Conservation (phyloP, 2,888 invertebrate species). For the Platynereis dumerilii region DNA sequence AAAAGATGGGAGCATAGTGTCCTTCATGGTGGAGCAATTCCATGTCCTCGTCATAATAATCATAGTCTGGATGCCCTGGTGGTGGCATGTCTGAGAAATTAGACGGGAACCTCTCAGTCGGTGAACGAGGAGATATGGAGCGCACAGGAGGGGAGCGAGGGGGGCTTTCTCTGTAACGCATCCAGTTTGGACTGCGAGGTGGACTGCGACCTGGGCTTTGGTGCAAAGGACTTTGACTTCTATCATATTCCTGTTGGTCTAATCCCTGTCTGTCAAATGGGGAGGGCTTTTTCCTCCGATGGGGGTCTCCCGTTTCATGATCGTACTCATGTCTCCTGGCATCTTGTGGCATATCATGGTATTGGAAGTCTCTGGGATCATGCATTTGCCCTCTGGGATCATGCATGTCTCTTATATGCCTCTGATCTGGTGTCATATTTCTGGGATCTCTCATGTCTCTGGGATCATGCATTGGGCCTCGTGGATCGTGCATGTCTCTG, state of each 20-base stretch:
- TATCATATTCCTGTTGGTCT: constrained; percentile 23
- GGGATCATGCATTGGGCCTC: neutral
- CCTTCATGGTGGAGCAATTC: constrained; percentile 5
- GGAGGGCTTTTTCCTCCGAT: constrained; percentile 31
- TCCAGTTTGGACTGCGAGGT: constrained; percentile 57
- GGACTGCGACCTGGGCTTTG: constrained; percentile 39
- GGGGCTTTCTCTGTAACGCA: constrained; percentile 38
- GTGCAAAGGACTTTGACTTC: constrained; percentile 31
- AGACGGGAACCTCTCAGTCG: constrained; percentile 53
- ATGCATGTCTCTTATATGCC: constrained; percentile 7
- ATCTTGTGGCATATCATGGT: neutral
- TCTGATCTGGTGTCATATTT: neutral
- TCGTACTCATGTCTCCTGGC: neutral
- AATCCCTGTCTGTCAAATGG: constrained; percentile 31
- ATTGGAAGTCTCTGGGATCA: constrained; percentile 12
- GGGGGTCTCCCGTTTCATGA: neutral
- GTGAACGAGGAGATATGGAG: constrained; percentile 51
- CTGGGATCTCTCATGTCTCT: constrained; percentile 18
- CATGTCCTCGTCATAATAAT: constrained; percentile 20
- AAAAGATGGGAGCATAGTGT: constrained; percentile 9
- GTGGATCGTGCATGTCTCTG: neutral
- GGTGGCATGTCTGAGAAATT: constrained; percentile 51
- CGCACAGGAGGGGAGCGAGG: constrained; percentile 34
- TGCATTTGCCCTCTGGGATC: constrained; percentile 11
- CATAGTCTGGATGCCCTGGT: constrained; percentile 10